Evolutionary conservation across 2,797 vertebrate species (phyloP), one percentile per base, ranked within the genome.

Genomic region (Anniella stebbinsi): DNA sequence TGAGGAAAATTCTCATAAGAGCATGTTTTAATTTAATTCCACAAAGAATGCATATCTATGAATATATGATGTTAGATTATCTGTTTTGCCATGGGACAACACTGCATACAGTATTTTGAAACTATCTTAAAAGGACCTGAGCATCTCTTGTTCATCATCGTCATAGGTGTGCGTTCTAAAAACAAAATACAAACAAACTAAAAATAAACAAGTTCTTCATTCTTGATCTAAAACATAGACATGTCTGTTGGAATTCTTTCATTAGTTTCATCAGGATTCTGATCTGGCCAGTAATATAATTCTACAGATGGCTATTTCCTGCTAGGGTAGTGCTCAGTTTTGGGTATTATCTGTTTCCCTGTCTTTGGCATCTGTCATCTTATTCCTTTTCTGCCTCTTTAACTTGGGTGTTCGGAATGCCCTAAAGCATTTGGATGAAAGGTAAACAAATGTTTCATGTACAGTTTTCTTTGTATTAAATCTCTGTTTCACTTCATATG

Each of bases 51-150:
- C 8, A 90, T 87, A 76, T 88, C 41, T 88, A 72, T 48, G 85
- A 89, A 80, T 87, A n/a, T 86, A 73, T n/a, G 90, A 90, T 83
- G 86, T 87, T 92, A 92, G n/a, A 51, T 12, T 70, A 28, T 90
- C 8, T 87, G 12, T 86, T 91, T 91, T 86, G 83, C 38, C 0
- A 3, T 82, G 94, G 73, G 10, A 45, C 25, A 86, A 63, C 41
- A 60, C 54, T 86, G 17, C 10, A 60, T 75, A 45, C 11, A 41
- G n/a, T 21, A 60, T 86, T 86, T 30, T 86, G 36, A 38, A 63
- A 66, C 41, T 87, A 45, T 33, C 11, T 51, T 48, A 69, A 69
- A 63, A 66, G 25, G 23, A 28, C 4, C 60, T 63, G 23, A 82
- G 13, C 30, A 57, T 54, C 48, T 54, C 12, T 10, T 23, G 30